Evolutionary conservation across 2,888 invertebrate genomes (phyloP), one percentile per base, ranked within the genome.

Genomic region (Drosophila engyochracea): DNA sequence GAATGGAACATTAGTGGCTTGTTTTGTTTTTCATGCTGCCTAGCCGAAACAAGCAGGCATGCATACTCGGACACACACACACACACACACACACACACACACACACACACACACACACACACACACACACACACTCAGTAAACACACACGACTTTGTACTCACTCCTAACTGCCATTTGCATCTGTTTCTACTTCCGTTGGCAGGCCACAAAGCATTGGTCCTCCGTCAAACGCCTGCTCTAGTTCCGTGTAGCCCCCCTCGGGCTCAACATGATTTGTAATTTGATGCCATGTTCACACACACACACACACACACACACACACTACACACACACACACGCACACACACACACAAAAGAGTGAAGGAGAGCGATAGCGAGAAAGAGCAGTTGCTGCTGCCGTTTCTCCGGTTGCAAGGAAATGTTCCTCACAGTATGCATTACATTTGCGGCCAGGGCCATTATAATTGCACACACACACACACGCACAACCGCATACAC

Each of bases 171-270:
- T 85, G 88, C 79, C 79, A 83, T 74, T 85, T 85, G 83, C 85
- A 85, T 88, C 85, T 85, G 85, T 81, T 85, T 87, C 85, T 77
- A 85, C 79, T 85, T 85, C 85, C 85, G 85, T 73, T 85, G 65
- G 81, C 83, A 66, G 85, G 81, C 84, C 85, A 71, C 82, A 85
- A 73, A 71, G 82, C 80, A 71, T 64, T 52, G 65, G 58, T 47
- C 57, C 54, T 55, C 64, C 52, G 59, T 68, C 65, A 70, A 62
- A 52, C 58, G 37, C n/a, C 49, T 6, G 33, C 58, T 16, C 63
- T 9, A 37, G 7, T 30, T 47, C 41, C 1, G 12, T 55, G 35
- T 37, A 25, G 44, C 37, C 19, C 30, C 19, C n/a, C 31, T 25
- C 28, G 61, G 70, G 76, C 81, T 59, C 54, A 71, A 64, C 83